Evolutionary conservation across 2,888 invertebrate species (phyloP).

Genomic region (Acanthosepion pharaonis): DNA sequence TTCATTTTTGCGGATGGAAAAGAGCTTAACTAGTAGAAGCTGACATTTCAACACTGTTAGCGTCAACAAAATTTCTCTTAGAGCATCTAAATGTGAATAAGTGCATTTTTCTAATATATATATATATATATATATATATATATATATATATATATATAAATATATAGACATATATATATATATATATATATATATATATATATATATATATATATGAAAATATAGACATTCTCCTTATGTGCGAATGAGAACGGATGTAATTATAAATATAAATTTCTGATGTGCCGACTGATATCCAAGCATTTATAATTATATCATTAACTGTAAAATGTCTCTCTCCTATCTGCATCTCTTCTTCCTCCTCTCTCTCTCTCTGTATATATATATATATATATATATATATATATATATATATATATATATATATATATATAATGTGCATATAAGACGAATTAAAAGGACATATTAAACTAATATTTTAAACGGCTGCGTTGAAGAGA

Average conservation of each 20-base stretch:
- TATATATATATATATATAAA: too few relatives aligned
- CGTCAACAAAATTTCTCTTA: neutral
- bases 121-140: neutral
- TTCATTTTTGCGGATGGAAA: neutral
- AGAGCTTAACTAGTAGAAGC: neutral
- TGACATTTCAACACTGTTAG: constrained; percentile 18
- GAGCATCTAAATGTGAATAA: neutral
- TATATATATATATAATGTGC: too few relatives aligned
- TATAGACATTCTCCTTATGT: neutral
- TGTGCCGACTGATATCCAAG: neutral
- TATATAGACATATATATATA: neutral
- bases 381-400: neutral
- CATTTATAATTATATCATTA: neutral
- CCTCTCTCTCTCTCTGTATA: neutral
- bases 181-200: neutral
- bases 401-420: neutral
- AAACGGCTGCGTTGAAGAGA: too few relatives aligned
- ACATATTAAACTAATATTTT: too few relatives aligned
- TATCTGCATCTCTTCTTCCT: neutral
- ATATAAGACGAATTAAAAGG: too few relatives aligned
- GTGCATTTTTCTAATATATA: neutral
- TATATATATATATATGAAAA: neutral
- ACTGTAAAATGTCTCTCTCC: neutral
- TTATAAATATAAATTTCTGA: neutral
- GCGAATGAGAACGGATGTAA: neutral